Percentiles rank a stretch among this genome's conserved stretches.
Conservation (phyloP, 1,140 invertebrate species). For the Eubasilissa regina region DNA sequence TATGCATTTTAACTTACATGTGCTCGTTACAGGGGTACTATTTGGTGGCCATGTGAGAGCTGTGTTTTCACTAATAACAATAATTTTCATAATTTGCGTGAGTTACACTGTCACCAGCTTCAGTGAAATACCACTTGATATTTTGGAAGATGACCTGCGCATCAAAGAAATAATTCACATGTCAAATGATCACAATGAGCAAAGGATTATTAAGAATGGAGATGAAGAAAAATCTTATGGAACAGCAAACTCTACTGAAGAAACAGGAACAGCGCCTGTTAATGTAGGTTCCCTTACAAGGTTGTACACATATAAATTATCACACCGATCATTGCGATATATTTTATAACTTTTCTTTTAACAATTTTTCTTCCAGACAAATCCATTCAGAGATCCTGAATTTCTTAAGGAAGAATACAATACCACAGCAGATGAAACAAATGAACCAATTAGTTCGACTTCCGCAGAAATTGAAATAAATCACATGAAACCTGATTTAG, state of each 20-base stretch:
- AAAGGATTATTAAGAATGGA: conserved; percentile 40
- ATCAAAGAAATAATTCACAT: conserved; percentile 53
- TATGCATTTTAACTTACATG: no score
- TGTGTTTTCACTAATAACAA: conserved; percentile 90
- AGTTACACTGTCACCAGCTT: conserved; percentile 88
- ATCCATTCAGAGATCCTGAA: conserved; percentile 51
- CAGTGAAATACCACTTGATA: conserved; percentile 86
- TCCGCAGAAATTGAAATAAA: neutral
- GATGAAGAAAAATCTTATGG: conserved; percentile 57
- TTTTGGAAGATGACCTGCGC: conserved; percentile 64
- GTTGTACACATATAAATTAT: no score
- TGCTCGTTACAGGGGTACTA: conserved; percentile 73
- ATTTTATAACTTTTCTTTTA: no score
- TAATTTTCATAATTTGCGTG: conserved; percentile 90
- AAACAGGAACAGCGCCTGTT: conserved; percentile 6
- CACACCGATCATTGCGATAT: no score
- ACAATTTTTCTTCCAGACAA: conserved; percentile 43
- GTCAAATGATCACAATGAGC: conserved; percentile 49
- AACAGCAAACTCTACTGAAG: conserved; percentile 20
- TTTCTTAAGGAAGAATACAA: conserved; percentile 36
- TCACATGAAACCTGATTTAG: conserved; percentile 43
- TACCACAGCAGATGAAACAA: neutral
- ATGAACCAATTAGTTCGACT: neutral
- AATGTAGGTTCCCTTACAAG: conserved; percentile 15
- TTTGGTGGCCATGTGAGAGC: conserved; percentile 92